Evolutionary conservation across 2,888 invertebrate genomes (phyloP).

Genomic region (Nymphalis urticae): DNA sequence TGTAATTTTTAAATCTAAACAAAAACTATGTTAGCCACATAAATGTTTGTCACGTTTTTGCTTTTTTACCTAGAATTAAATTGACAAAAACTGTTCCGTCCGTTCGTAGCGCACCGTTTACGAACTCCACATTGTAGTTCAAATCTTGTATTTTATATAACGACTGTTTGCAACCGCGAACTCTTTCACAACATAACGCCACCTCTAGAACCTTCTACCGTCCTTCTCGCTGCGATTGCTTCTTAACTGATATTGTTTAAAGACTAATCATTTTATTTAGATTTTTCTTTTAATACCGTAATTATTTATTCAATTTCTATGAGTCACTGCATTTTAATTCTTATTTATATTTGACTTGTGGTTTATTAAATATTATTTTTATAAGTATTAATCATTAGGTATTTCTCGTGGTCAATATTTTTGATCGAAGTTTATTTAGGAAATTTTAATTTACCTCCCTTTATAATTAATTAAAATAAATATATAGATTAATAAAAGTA

Average conservation of each 20-base stretch:
- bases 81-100: conserved; percentile 51
- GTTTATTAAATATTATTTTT: too few species aligned
- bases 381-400: too few species aligned
- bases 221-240: conserved; percentile 17
- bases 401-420: too few species aligned
- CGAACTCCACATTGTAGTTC: conserved; percentile 58
- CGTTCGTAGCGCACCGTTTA: conserved; percentile 46
- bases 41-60: conserved; percentile 15
- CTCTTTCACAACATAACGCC: conserved; percentile 61
- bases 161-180: conserved; percentile 57
- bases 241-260: conserved; percentile 14
- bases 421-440: too few species aligned
- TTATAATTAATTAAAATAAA: too few species aligned
- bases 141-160: conserved; percentile 74
- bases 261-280: not conserved
- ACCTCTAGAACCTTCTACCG: not conserved
- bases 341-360: too few species aligned
- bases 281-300: conserved; percentile 6
- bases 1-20: not conserved
- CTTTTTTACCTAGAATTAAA: conserved; percentile 9
- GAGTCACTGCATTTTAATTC: not conserved
- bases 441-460: too few species aligned
- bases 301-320: not conserved
- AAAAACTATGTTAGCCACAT: not conserved
- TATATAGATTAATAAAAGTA: too few species aligned